Evolutionary conservation across 2,113 vertebrate genomes (phyloP).

Genomic region (Holacanthus passer): DNA sequence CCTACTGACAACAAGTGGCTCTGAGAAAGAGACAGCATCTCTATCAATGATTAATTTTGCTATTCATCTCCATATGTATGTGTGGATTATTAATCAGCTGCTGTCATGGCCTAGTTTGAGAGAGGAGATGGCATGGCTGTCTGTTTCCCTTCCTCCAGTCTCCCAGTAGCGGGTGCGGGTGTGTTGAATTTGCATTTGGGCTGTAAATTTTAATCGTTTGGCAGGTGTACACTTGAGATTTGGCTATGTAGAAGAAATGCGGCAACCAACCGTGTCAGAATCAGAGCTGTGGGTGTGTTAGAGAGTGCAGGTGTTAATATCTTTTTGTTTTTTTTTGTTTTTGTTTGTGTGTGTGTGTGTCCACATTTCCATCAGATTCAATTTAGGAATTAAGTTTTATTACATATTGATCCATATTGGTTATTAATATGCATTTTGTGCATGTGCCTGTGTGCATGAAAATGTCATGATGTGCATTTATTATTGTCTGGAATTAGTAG

Average conservation of each 20-base stretch:
- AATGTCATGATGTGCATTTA: background rate
- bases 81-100: constrained; percentile 82
- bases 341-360: background rate
- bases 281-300: constrained; percentile 15
- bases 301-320: constrained; percentile 1
- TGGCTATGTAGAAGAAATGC: constrained; percentile 24
- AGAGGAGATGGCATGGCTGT: constrained; percentile 48
- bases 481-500: no score
- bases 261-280: constrained; percentile 15
- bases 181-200: constrained; percentile 56
- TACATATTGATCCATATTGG: background rate
- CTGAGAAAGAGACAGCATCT: constrained; percentile 46
- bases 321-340: background rate
- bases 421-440: background rate
- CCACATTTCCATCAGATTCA: constrained; percentile 1
- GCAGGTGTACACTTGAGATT: constrained; percentile 48
- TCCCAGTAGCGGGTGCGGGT: constrained; percentile 24
- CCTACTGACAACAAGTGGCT: constrained; percentile 59
- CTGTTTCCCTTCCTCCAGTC: constrained; percentile 48
- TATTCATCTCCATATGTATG: constrained; percentile 77
- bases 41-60: constrained; percentile 72
- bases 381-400: background rate
- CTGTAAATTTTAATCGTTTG: constrained; percentile 39
- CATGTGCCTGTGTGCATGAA: background rate
- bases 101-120: constrained; percentile 76